Evolutionary conservation across 2,888 invertebrate genomes (phyloP), one percentile per base, ranked within the genome.

Genomic region (Sphinx pinastri): DNA sequence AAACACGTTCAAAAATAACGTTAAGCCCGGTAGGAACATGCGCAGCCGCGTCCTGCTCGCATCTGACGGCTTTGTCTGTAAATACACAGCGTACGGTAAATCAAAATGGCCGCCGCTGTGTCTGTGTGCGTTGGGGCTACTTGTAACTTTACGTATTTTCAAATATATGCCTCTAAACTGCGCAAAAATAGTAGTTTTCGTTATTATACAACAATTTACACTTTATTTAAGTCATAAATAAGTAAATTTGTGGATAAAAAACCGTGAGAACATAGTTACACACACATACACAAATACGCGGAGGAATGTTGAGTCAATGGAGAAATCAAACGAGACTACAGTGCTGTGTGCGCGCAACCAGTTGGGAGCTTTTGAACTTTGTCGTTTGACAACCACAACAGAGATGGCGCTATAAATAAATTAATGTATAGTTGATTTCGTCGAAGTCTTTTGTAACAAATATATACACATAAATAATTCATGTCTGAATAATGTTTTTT

Each of bases 1-100:
- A 93, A 92, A 92, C 87, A 87, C 86, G 85, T 90, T 90, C 84
- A 81, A 89, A 90, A 80, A 76, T 80, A 88, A 88, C 85, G 88
- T 81, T 83, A 85, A 84, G 82, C 86, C 89, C 92, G 88, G 88
- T 88, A 88, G 91, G 85, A 87, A 86, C 93, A 87, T 88, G 92
- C 94, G 93, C 93, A 93, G 90, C 92, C 93, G 94, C 93, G 94
- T 91, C 92, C 89, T 89, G 94, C 92, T 91, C 88, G 90, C 94
- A 92, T 94, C 94, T 94, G 94, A 93, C 93, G 92, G 94, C 94
- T 94, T 94, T 94, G 94, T 94, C 89, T 92, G 89, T 91, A 93
- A 91, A 93, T 91, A 94, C 93, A 93, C 90, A 91, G 85, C 88
- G 88, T 91, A 91, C 93, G 88, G 89, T 92, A 90, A 92, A 92